Conservation (phyloP, 2,888 invertebrate genomes). For the Morinoia aosen region DNA sequence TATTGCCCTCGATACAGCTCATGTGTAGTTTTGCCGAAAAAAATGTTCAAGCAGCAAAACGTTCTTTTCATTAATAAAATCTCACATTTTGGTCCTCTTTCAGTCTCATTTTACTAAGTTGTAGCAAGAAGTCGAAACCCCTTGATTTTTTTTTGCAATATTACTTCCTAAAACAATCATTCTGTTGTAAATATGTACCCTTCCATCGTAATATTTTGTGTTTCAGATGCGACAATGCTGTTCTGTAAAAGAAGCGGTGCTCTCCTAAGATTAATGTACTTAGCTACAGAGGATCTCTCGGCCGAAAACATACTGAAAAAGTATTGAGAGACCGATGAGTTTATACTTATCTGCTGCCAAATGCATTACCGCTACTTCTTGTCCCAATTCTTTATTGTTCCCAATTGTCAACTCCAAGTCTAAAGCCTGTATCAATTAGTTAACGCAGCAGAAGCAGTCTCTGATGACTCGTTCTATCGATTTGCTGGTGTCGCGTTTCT, state of each 20-base stretch:
- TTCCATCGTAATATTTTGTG: too few relatives aligned
- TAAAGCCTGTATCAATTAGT: not conserved
- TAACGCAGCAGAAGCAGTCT: not conserved
- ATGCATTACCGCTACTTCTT: not conserved
- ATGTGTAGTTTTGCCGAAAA: too few relatives aligned
- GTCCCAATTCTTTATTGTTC: not conserved
- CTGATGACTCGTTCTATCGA: not conserved
- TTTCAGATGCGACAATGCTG: not conserved
- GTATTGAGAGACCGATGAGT: too few relatives aligned
- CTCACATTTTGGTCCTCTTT: too few relatives aligned
- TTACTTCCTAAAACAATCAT: too few relatives aligned
- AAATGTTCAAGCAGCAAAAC: too few relatives aligned
- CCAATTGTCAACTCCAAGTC: not conserved
- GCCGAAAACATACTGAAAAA: not conserved
- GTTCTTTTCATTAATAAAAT: too few relatives aligned
- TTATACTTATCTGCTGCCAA: not conserved
- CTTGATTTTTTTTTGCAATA: too few relatives aligned
- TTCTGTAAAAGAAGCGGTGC: not conserved
- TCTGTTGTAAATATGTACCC: too few relatives aligned
- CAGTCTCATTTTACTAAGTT: too few relatives aligned
- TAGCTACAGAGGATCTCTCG: not conserved
- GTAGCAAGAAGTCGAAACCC: too few relatives aligned
- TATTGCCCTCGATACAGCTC: too few relatives aligned
- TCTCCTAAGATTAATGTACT: not conserved
- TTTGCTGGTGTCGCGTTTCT: not conserved